A percentile compares a stretch with the other conserved stretches of the same genome.
Conservation (phyloP, 2,113 vertebrate species). For the Taxidea taxus region DNA sequence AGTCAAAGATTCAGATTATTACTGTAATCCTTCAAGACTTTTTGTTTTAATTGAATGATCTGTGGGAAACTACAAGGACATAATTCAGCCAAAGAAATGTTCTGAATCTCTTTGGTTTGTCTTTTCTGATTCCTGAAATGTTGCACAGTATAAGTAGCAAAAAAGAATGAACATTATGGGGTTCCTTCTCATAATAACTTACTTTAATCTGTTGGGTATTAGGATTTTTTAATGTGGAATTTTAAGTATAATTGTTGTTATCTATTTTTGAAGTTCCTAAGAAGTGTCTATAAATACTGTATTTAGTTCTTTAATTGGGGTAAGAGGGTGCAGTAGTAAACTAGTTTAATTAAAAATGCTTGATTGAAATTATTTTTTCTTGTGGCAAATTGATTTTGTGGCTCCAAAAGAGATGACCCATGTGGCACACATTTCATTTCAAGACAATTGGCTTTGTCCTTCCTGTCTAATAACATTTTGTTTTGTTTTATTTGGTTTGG, state of each 20-base stretch:
- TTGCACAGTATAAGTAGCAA: not conserved
- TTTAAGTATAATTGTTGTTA: conserved; percentile 18
- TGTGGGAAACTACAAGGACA: not conserved
- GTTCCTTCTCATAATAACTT: not conserved
- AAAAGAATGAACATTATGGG: not conserved
- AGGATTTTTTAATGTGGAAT: conserved; percentile 30
- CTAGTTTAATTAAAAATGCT: conserved; percentile 38
- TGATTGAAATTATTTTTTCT: conserved; percentile 34
- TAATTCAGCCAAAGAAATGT: not conserved
- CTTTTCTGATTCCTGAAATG: not conserved
- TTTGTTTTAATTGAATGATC: conserved; percentile 28
- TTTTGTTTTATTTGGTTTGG: conserved; percentile 30
- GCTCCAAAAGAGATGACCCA: not conserved
- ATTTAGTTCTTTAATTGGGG: conserved; percentile 37
- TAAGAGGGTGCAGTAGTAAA: not conserved
- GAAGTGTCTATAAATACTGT: not conserved
- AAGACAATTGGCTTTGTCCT: not conserved
- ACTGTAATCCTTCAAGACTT: not conserved
- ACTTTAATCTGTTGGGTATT: not conserved
- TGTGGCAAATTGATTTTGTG: not conserved
- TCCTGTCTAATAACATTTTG: not conserved
- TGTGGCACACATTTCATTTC: conserved; percentile 5
- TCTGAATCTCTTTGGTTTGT: conserved; percentile 2
- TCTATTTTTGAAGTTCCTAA: conserved; percentile 45
- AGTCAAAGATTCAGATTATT: conserved; percentile 15